A percentile compares a stretch with the other conserved stretches of the same genome.
phyloP scores from a whole-genome alignment of 92 coral and sea anemone genomes.

The Porites evermanni region DNA sequence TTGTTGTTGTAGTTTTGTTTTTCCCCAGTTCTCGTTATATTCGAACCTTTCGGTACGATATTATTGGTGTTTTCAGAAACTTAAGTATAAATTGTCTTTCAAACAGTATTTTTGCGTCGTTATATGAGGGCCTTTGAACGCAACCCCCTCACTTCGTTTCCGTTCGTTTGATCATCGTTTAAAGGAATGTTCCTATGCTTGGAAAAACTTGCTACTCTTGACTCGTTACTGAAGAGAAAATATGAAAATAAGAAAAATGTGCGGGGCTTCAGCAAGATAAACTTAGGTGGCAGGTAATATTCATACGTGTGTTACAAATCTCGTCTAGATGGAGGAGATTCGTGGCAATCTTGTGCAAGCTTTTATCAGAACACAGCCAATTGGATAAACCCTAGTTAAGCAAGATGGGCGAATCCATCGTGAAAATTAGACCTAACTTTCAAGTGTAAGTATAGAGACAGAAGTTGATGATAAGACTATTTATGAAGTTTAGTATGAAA shows the following conservation, averaged over 20 bases:
- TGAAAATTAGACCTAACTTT: constrained; percentile 10
- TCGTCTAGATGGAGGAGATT: too few relatives aligned
- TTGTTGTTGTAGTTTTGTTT: too few relatives aligned
- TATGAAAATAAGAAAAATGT: background rate
- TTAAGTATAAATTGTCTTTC: too few relatives aligned
- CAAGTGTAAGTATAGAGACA: constrained; percentile 10
- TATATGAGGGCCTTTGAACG: background rate
- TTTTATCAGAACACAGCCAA: background rate
- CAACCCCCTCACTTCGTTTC: background rate
- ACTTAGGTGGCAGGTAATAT: too few relatives aligned
- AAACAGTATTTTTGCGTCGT: too few relatives aligned
- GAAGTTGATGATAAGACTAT: constrained; percentile 7
- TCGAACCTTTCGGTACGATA: too few relatives aligned
- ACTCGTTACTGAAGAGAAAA: too few relatives aligned
- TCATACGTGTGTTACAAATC: too few relatives aligned
- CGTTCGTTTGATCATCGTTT: background rate
- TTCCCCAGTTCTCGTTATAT: too few relatives aligned
- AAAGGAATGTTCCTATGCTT: background rate
- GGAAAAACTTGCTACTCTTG: background rate
- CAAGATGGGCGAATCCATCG: constrained; percentile 49
- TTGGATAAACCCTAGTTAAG: background rate
- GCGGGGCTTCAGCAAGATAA: background rate
- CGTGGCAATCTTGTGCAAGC: background rate
- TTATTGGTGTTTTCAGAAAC: too few relatives aligned
- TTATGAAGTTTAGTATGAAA: background rate